Conservation (phyloP, 2,113 vertebrate genomes). For the Clupea harengus region DNA sequence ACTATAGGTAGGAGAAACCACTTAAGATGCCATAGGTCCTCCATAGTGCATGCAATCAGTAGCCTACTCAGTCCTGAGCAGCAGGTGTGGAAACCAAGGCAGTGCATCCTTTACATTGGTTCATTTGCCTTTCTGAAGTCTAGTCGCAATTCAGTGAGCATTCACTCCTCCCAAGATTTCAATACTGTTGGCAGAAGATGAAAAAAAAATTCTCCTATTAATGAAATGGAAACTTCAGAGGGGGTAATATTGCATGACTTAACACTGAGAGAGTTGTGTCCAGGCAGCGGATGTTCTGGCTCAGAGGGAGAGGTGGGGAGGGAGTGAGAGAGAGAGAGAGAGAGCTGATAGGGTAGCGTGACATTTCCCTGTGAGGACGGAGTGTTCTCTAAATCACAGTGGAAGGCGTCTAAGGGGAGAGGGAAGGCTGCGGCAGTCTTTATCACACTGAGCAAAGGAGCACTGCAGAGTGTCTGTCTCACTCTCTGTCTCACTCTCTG, state of each 20-base stretch:
- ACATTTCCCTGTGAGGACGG: conserved; percentile 53
- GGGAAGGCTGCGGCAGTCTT: conserved; percentile 44
- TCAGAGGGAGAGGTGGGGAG: conserved; percentile 1
- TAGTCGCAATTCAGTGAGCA: neutral
- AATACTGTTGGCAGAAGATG: neutral
- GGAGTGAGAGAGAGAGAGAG: conserved; percentile 1
- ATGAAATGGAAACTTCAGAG: neutral
- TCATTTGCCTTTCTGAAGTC: neutral
- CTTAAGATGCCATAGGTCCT: neutral
- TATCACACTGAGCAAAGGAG: conserved; percentile 41
- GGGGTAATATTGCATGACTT: neutral
- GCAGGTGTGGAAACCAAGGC: neutral
- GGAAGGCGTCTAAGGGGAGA: conserved; percentile 40
- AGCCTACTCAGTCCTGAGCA: neutral
- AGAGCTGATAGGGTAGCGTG: conserved; percentile 43
- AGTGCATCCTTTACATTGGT: neutral
- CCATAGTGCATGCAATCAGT: neutral
- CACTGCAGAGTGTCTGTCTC: conserved; percentile 14
- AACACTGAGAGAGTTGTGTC: conserved; percentile 27
- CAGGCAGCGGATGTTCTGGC: conserved; percentile 28
- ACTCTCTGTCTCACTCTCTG: conserved; percentile 11
- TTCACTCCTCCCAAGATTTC: neutral
- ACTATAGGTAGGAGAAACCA: neutral
- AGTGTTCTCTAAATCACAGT: conserved; percentile 54
- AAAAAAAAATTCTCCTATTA: neutral